phyloP scores from a whole-genome alignment of 1,140 invertebrate species.

The Leptinotarsa defecta region DNA sequence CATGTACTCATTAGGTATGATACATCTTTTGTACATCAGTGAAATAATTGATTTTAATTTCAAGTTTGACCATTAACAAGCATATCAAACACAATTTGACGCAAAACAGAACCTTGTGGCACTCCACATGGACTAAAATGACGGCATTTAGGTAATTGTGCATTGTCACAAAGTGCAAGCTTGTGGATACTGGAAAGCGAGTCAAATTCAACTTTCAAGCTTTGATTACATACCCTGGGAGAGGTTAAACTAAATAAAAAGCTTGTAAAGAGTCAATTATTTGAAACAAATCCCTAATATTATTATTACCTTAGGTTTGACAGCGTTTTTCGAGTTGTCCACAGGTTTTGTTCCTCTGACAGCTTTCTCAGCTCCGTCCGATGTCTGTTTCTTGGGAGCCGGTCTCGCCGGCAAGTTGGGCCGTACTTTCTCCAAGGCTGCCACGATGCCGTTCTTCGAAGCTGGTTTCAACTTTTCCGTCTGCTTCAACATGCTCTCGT shows the following conservation, averaged over 20 bases:
- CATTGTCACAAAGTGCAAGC: too few species aligned
- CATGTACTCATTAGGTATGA: not conserved
- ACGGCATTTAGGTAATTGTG: too few species aligned
- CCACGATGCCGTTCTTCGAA: conserved; percentile 79
- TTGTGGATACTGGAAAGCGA: too few species aligned
- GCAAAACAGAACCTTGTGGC: too few species aligned
- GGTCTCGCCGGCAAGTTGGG: conserved; percentile 84
- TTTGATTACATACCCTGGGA: too few species aligned
- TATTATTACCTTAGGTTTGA: conserved; percentile 47
- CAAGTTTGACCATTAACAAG: not conserved
- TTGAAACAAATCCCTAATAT: not conserved
- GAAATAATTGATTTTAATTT: not conserved
- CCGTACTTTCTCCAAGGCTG: conserved; percentile 82
- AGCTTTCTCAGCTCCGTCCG: conserved; percentile 55
- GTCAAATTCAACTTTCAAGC: too few species aligned
- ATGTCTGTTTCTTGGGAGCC: conserved; percentile 64
- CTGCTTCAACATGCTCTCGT: conserved; percentile 77
- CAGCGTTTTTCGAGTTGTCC: conserved; percentile 47
- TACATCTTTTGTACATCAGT: conserved; percentile 4
- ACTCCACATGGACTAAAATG: too few species aligned
- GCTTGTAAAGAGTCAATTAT: not conserved
- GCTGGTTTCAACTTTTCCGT: conserved; percentile 86
- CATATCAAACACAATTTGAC: too few species aligned
- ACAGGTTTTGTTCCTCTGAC: conserved; percentile 56
- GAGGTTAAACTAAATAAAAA: too few species aligned